These are phyloP conservation scores for Heliornis fulica DNA, from an alignment of 2,113 vertebrate genomes.

Conservation along the genomic window DNA sequence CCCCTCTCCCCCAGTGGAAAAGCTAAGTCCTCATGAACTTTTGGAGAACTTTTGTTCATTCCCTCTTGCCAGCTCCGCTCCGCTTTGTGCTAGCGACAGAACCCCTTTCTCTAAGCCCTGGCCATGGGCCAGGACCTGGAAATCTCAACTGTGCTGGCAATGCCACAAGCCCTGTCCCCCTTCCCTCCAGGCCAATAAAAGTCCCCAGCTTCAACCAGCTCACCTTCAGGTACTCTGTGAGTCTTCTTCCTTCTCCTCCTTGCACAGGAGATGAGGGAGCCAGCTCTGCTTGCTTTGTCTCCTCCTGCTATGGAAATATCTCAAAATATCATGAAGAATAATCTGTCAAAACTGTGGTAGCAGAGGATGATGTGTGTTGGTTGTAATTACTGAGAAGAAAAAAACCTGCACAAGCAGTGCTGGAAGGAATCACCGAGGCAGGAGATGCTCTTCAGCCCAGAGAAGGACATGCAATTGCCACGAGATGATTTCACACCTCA, in stretches of 20 bases:
- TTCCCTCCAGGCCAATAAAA: background rate
- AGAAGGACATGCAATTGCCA: background rate
- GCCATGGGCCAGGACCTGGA: background rate
- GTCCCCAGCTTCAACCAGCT: background rate
- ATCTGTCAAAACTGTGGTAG: background rate
- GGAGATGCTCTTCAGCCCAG: background rate
- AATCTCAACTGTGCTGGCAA: background rate
- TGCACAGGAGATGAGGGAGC: background rate
- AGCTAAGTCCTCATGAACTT: background rate
- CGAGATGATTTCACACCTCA: background rate
- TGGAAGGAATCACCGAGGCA: background rate
- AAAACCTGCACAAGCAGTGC: fast-evolving
- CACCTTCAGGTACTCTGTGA: background rate
- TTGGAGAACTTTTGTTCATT: background rate
- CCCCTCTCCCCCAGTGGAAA: background rate
- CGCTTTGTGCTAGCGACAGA: slow-evolving; percentile 28
- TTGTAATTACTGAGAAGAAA: background rate
- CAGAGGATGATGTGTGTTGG: background rate
- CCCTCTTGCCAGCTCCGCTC: background rate
- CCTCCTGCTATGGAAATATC: background rate
- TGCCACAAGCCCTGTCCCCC: background rate
- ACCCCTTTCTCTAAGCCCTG: background rate
- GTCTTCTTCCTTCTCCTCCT: background rate
- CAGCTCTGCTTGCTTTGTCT: background rate
- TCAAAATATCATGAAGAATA: background rate